Conservation (phyloP, 2,797 vertebrate species). For the Gadopsis marmoratus region DNA sequence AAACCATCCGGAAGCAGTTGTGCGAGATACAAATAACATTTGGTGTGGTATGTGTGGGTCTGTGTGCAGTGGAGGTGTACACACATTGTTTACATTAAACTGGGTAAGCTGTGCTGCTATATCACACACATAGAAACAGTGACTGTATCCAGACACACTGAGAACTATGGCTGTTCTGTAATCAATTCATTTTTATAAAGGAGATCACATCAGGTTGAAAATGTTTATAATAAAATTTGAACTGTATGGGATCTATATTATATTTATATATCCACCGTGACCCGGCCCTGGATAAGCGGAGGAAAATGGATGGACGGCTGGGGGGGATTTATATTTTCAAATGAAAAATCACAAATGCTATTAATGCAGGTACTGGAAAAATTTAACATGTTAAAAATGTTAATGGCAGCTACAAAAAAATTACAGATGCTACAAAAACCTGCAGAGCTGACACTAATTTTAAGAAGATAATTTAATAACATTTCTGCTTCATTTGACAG, state of each 20-base stretch:
- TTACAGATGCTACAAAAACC: background rate
- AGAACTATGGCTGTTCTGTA: background rate
- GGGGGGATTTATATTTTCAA: no score
- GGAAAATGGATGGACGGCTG: no score
- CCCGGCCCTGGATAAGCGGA: no score
- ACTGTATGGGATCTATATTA: background rate
- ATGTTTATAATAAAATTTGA: background rate
- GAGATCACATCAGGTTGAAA: background rate
- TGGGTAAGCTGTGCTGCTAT: slow-evolving; percentile 22
- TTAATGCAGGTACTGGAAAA: background rate
- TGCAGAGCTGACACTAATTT: background rate
- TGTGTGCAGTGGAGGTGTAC: slow-evolving; percentile 16
- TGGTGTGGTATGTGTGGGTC: slow-evolving; percentile 1
- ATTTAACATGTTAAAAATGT: background rate
- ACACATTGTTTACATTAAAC: slow-evolving; percentile 50
- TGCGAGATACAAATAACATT: slow-evolving; percentile 62
- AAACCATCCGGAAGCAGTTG: slow-evolving; percentile 66
- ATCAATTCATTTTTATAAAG: background rate
- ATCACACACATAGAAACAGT: background rate
- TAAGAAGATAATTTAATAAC: background rate
- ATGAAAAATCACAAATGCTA: background rate
- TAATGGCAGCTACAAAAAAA: background rate
- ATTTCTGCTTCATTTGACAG: background rate
- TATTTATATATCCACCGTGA: no score
- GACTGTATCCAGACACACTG: slow-evolving; percentile 8